A percentile compares a stretch with the other conserved stretches of the same genome.
These are phyloP conservation scores for Mugil cephalus DNA, from an alignment of 2,113 vertebrate genomes.

Conservation along the genomic window DNA sequence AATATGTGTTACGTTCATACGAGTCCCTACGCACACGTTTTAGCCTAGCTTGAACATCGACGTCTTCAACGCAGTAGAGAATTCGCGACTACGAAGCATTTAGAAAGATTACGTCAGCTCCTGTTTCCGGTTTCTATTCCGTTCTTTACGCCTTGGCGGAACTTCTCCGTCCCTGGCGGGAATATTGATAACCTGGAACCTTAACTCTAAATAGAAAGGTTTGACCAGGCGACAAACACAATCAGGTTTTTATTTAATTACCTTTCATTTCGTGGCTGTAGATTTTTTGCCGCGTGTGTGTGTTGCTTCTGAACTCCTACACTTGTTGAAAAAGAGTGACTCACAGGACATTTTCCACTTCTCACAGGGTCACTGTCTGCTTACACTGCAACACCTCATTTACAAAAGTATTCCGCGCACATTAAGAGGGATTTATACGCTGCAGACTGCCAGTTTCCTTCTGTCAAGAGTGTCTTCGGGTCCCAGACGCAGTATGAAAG, in stretches of 20 bases:
- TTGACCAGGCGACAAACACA: slow-evolving; percentile 14
- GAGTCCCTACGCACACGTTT: too few relatives aligned
- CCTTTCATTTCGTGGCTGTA: slow-evolving; percentile 15
- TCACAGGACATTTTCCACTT: slow-evolving; percentile 49
- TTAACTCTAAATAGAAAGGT: not conserved
- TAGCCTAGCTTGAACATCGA: not conserved
- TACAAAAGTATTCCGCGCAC: not conserved
- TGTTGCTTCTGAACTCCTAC: slow-evolving; percentile 2
- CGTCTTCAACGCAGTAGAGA: not conserved
- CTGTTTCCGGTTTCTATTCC: slow-evolving; percentile 9
- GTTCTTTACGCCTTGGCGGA: not conserved
- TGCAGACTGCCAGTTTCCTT: not conserved
- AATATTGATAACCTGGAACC: slow-evolving; percentile 13
- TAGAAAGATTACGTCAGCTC: not conserved
- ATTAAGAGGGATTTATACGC: not conserved
- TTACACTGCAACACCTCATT: slow-evolving; percentile 35
- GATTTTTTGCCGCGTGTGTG: not conserved
- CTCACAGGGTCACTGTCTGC: slow-evolving; percentile 26
- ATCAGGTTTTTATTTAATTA: slow-evolving; percentile 10
- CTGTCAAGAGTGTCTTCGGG: slow-evolving; percentile 1
- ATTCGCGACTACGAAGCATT: not conserved
- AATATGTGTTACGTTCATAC: too few relatives aligned
- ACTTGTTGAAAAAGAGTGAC: slow-evolving; percentile 36
- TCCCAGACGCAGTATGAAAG: not conserved
- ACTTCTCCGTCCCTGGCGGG: not conserved